Conservation (phyloP, 2,888 invertebrate species). For the Papilio protenor region DNA sequence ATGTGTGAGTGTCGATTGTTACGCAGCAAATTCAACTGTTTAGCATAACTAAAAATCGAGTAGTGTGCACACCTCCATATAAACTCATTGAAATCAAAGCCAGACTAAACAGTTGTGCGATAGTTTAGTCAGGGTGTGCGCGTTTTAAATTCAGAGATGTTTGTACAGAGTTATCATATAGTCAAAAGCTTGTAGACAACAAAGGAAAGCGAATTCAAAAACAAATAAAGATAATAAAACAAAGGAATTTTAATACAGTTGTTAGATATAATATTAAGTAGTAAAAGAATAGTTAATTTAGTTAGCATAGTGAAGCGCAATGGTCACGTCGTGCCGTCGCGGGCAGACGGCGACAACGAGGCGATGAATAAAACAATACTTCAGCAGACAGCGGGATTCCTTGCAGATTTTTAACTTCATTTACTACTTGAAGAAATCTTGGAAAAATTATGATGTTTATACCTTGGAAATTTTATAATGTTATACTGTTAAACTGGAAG, state of each 20-base stretch:
- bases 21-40: no score
- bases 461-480: no score
- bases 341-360: conserved; percentile 22
- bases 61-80: no score
- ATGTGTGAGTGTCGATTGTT: no score
- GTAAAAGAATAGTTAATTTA: conserved; percentile 36
- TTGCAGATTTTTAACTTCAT: conserved; percentile 30
- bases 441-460: neutral
- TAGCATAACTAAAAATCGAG: no score
- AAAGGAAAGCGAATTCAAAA: neutral
- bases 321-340: conserved; percentile 18
- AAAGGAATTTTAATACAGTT: neutral
- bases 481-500: no score
- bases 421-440: neutral
- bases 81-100: no score
- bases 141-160: neutral
- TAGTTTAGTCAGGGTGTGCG: no score
- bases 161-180: neutral
- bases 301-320: conserved; percentile 25
- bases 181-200: neutral
- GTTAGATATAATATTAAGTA: neutral
- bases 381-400: conserved; percentile 17
- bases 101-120: no score
- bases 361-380: conserved; percentile 32
- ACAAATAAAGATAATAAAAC: neutral